A percentile compares a stretch with the other conserved stretches of the same genome.
Conservation (phyloP, 1,140 invertebrate species). For the Habropoda laboriosa region DNA sequence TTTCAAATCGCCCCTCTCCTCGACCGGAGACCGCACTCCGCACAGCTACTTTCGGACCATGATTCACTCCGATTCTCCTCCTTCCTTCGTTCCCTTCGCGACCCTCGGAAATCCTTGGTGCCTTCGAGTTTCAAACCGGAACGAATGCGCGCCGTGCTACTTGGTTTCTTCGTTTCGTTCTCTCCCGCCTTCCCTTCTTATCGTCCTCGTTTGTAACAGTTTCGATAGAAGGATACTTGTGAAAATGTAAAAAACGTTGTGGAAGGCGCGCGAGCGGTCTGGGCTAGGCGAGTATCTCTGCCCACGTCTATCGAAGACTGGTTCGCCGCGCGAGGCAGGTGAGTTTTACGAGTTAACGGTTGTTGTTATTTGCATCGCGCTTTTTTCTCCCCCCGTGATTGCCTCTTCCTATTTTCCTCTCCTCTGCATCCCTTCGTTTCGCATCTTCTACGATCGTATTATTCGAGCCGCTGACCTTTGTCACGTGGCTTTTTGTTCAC, state of each 20-base stretch:
- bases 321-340: slow-evolving; percentile 22
- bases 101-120: slow-evolving; percentile 7
- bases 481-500: too few relatives aligned
- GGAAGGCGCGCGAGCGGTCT: neutral
- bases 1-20: neutral
- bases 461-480: too few relatives aligned
- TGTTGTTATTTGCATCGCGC: neutral
- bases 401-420: neutral
- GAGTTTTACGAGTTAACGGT: slow-evolving; percentile 18
- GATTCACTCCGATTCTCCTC: slow-evolving; percentile 43
- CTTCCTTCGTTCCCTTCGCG: slow-evolving; percentile 21
- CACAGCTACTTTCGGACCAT: slow-evolving; percentile 26
- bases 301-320: slow-evolving; percentile 27
- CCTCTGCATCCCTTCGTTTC: neutral
- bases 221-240: too few relatives aligned
- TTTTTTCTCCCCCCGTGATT: neutral
- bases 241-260: too few relatives aligned
- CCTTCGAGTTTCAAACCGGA: neutral
- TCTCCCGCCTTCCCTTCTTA: too few relatives aligned
- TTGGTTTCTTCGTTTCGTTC: neutral
- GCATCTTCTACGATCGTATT: too few relatives aligned
- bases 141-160: neutral
- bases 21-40: neutral
- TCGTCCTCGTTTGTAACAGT: too few relatives aligned
- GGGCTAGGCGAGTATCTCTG: neutral